phyloP scores from a whole-genome alignment of 2,888 invertebrate species.

The Dryobotodes eremita region DNA sequence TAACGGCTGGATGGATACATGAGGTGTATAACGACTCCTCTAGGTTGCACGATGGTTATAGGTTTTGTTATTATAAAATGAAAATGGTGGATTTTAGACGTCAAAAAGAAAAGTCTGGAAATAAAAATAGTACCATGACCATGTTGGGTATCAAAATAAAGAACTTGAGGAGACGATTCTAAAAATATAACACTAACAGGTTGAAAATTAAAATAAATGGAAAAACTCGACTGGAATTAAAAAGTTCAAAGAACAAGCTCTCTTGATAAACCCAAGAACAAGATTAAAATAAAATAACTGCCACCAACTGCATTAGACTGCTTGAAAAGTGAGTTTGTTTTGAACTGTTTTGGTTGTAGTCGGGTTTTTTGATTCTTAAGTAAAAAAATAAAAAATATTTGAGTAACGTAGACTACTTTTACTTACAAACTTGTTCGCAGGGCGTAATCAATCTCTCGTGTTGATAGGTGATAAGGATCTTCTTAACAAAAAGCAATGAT shows the following conservation, averaged over 20 bases:
- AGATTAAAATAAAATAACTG: background rate
- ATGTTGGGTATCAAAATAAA: background rate
- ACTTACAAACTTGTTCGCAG: background rate
- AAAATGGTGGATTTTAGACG: background rate
- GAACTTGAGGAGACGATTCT: background rate
- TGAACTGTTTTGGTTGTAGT: background rate
- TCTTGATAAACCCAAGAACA: background rate
- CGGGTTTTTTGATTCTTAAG: background rate
- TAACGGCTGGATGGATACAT: background rate
- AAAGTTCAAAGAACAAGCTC: background rate
- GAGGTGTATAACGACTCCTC: background rate
- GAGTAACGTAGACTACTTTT: background rate
- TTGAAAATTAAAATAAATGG: background rate
- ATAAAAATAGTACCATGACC: background rate
- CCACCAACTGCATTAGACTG: background rate
- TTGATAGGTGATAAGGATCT: background rate
- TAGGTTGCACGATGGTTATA: background rate
- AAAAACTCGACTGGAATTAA: background rate
- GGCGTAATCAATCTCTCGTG: background rate
- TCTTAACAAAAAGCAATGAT: background rate
- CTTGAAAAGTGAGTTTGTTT: background rate
- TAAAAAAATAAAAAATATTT: background rate
- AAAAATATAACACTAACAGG: background rate
- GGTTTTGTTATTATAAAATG: background rate
- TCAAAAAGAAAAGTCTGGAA: no score